Evolutionary conservation across 2,888 invertebrate genomes (phyloP).

Genomic region (Tipula lateralis): DNA sequence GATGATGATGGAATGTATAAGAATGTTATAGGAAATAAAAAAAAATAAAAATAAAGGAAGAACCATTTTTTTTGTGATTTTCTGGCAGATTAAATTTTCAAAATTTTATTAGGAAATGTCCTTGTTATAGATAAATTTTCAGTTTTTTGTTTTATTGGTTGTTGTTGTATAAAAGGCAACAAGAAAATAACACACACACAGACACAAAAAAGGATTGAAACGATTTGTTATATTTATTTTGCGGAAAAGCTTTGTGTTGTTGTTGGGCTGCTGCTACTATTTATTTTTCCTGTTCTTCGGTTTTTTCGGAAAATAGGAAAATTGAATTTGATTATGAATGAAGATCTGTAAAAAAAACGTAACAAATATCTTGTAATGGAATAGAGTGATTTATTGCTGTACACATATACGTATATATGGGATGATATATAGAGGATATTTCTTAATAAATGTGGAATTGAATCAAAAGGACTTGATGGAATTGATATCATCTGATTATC

Average conservation of each 20-base stretch:
- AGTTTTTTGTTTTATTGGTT: neutral
- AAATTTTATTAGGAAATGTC: constrained; percentile 24
- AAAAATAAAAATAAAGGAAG: neutral
- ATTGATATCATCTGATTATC: neutral
- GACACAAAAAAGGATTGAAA: neutral
- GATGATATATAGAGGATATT: neutral
- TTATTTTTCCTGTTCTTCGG: neutral
- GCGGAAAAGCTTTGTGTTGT: neutral
- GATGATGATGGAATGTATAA: neutral
- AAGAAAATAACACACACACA: neutral
- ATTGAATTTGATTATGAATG: neutral
- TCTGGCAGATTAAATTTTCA: constrained; percentile 24
- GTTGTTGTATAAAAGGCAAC: neutral
- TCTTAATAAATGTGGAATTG: neutral
- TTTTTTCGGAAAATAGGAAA: neutral
- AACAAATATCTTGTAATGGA: neutral
- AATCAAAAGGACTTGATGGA: neutral
- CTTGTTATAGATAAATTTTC: neutral
- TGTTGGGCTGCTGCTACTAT: no score
- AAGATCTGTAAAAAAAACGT: neutral
- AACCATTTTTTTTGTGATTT: neutral
- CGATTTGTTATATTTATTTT: constrained; percentile 24
- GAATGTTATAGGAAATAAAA: neutral
- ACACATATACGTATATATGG: neutral
- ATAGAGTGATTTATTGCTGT: neutral